Base-by-base conservation (phyloP, 1,140 invertebrate genomes). In the Physella acuta region DNA sequence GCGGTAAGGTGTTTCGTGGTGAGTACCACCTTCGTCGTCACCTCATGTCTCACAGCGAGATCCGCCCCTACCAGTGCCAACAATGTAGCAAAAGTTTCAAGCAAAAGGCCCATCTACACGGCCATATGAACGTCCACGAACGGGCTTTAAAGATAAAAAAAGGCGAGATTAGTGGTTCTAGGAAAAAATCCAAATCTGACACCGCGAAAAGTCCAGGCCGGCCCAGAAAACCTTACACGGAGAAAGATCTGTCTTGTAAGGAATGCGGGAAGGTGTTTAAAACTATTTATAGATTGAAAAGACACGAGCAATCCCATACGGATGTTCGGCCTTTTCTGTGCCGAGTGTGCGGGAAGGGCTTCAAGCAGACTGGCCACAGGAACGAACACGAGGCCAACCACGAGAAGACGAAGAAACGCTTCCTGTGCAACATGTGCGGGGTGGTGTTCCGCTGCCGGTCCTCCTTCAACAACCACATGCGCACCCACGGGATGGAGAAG, bases 341-440 rank as follows among this genome's bases (percentile, higher is more conserved):
- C 36, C 36, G 61, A 11, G 26, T 67, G 4, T 73, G 71, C 33
- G 67, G 63, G 14, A 73, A 73, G 51, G 67, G 61, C 24, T 73
- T 73, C 58, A 73, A 73, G 53, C 71, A 73, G 51, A 60, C 67
- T 3, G 71, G 71, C 3, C 71, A 73, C 31, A 49, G 71, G 1
- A 73, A 73, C 58, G 71, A 73, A 36, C 71, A 73, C 37, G 34
- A 68, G 20, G 67, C 68, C 24, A 73, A 68, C 34, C 71, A 73
- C 52, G 62, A 70, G 55, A 52, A 53, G 11, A 60, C 52, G n/a
- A 58, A 60, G 24, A 34, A 51, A 4, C 52, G 67, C 58, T 73
- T 73, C 52, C 51, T 73, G 26, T 73, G 71, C 37, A 70, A 70
- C 58, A 34, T 58, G 30, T 73, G 71, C 44, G 71, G 71, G 0